These are phyloP conservation scores for Picathartes gymnocephalus DNA, from an alignment of 2,113 vertebrate species.

Conservation along the genomic window DNA sequence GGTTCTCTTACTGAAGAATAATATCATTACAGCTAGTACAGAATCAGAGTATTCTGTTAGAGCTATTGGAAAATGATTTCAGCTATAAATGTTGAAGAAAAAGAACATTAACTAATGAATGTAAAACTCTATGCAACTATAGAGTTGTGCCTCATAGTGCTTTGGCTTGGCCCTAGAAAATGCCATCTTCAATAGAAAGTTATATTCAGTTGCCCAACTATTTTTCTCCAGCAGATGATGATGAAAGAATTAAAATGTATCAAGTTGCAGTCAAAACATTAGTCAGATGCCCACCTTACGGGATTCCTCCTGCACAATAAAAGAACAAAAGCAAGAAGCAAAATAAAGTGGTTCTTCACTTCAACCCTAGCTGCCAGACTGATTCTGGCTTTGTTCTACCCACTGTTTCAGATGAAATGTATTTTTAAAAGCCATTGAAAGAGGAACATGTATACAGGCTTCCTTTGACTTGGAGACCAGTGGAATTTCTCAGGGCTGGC, in stretches of 20 bases:
- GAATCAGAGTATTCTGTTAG: constrained; percentile 10
- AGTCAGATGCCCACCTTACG: not conserved
- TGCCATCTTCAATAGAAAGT: not conserved
- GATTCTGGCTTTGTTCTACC: not conserved
- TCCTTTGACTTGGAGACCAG: not conserved
- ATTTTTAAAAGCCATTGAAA: not conserved
- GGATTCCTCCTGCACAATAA: not conserved
- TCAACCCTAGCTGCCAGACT: not conserved
- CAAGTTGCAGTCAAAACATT: not conserved
- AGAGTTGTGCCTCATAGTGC: not conserved
- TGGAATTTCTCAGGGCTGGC: not conserved
- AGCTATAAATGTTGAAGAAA: not conserved
- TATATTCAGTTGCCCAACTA: not conserved
- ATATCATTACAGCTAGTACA: not conserved
- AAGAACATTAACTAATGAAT: constrained; percentile 8
- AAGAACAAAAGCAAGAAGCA: not conserved
- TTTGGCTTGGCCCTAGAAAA: not conserved
- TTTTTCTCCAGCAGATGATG: not conserved
- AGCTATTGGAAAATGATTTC: not conserved
- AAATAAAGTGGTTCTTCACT: not conserved
- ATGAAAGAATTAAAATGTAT: not conserved
- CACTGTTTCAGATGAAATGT: not conserved
- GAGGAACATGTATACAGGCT: not conserved
- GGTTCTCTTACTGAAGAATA: not conserved
- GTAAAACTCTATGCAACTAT: not conserved